phyloP scores from a whole-genome alignment of 1,140 invertebrate species.

The Lethrus apterus region DNA sequence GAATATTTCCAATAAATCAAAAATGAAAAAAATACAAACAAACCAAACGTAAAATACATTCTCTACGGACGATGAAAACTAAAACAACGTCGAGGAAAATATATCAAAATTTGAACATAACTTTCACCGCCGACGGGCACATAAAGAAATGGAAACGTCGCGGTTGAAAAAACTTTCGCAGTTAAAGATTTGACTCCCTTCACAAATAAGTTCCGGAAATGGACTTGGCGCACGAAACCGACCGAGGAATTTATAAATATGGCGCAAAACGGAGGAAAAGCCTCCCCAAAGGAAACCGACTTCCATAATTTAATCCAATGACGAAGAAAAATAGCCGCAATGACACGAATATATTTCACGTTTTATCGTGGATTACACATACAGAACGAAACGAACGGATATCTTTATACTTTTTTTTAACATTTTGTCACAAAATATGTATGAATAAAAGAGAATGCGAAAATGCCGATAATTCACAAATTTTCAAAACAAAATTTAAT shows the following conservation, averaged over 20 bases:
- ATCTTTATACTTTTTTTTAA: neutral
- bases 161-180: neutral
- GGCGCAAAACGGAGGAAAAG: too few relatives aligned
- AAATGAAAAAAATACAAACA: neutral
- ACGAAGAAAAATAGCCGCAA: neutral
- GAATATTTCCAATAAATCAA: neutral
- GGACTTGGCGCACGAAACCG: slow-evolving; percentile 1
- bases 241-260: slow-evolving; percentile 4
- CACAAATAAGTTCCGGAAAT: slow-evolving; percentile 3
- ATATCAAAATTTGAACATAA: neutral
- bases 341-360: neutral
- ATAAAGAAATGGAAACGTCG: neutral
- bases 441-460: neutral
- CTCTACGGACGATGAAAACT: neutral
- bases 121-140: neutral
- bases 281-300: slow-evolving; percentile 1
- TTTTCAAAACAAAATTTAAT: too few relatives aligned
- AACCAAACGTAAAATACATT: neutral
- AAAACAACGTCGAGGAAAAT: neutral
- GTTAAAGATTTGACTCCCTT: neutral
- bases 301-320: neutral
- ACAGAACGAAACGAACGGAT: neutral
- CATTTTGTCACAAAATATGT: neutral
- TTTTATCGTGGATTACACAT: neutral
- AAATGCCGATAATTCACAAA: too few relatives aligned